These are phyloP conservation scores for Labeo calbasu DNA, from an alignment of 2,797 vertebrate genomes.

Conservation along the genomic window DNA sequence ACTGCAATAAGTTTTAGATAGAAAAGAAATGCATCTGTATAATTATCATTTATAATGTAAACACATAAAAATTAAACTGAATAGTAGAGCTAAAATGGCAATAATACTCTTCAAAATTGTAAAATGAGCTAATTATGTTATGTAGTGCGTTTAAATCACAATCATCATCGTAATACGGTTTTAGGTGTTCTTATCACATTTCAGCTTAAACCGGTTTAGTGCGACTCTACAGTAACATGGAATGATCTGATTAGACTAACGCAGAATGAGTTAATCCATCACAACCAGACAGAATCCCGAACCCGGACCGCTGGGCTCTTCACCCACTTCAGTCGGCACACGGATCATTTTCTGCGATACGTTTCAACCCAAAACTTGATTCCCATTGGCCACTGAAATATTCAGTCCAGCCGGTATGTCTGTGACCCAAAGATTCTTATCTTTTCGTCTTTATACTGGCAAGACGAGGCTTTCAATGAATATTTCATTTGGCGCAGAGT, in stretches of 20 bases:
- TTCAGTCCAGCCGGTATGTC: constrained; percentile 63
- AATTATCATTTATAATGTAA: too few species aligned
- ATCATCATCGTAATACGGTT: constrained; percentile 2
- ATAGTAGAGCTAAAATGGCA: too few species aligned
- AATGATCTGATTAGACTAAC: constrained; percentile 16
- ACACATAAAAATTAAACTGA: too few species aligned
- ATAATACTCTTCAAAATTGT: too few species aligned
- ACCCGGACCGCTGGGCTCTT: constrained; percentile 27
- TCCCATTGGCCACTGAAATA: constrained; percentile 71
- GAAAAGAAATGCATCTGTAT: too few species aligned
- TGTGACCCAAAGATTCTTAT: constrained; percentile 64
- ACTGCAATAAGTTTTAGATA: too few species aligned
- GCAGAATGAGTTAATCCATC: constrained; percentile 14
- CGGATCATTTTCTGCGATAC: constrained; percentile 57
- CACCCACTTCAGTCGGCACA: constrained; percentile 47
- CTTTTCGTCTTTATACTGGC: constrained; percentile 63
- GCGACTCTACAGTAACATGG: background rate
- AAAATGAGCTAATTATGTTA: too few species aligned
- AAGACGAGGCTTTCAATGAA: constrained; percentile 64
- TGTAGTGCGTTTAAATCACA: background rate
- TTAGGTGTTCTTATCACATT: constrained; percentile 7
- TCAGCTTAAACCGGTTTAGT: constrained; percentile 1
- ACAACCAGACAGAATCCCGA: constrained; percentile 6
- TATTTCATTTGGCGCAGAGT: constrained; percentile 66
- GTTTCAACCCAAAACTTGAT: constrained; percentile 65